Evolutionary conservation across 2,888 invertebrate species (phyloP), one percentile per base, ranked within the genome.

Genomic region (Agrochola litura): DNA sequence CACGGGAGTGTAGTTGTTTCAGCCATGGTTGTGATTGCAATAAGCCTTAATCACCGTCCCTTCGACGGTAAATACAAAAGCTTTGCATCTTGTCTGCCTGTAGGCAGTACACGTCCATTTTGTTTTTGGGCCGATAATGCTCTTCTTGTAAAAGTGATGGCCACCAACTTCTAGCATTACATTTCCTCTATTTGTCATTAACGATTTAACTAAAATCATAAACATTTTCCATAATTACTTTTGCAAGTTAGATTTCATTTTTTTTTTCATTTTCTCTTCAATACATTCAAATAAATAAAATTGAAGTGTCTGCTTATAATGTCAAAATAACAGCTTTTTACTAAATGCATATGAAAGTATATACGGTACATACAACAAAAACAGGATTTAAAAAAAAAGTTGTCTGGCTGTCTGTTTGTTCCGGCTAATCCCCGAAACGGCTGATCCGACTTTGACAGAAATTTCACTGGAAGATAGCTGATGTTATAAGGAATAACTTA

Each of bases 141-240:
- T 56, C 58, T 60, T 77, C 58, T 76, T 77, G 41, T 77, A 41
- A 30, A 66, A 67, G 19, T 66, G 14, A 41, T 43, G 43, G 19
- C 67, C 58, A 30, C 49, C 67, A 43, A 77, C 30, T 67, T 67
- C 49, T 19, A 52, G 49, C 30, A 52, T 52, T 5, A 68, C 14
- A 77, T 77, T 77, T 52, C 77, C 58, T 67, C 49, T 52, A 3
- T 49, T 76, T 67, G 77, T 77, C 30, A 58, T 30, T 77, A 60
- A 30, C 1, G 19, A 30, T 60, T 30, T 77, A 8, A 77, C 49
- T 60, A 52, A 77, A 77, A 77, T 41, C 22, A 66, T 56, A 56
- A 64, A 76, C 8, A 60, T 41, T 52, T 14, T 41, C 22, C 16
- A 2, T 70, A 30, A 46, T n/a, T 25, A 19, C 6, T 43, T 9